Evolutionary conservation across 2,113 vertebrate genomes (phyloP), one percentile per base, ranked within the genome.

Genomic region (Pholis gunnellus): DNA sequence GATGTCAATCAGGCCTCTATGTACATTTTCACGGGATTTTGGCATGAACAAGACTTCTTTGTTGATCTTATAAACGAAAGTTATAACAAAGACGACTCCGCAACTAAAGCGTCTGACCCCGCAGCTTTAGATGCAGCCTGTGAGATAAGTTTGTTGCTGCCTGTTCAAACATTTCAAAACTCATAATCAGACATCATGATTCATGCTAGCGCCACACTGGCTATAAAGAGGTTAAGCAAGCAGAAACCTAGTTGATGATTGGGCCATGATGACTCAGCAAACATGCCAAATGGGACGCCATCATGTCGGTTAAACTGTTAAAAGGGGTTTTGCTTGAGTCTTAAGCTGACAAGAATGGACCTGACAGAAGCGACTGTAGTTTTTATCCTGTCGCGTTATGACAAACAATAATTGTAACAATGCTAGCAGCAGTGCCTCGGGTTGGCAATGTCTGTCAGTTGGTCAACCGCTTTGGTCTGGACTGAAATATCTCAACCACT

Each of bases 81-180:
- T 38, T 27, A 36, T 4, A 25, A 59, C 66, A 75, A 27, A 67
- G 54, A n/a, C 13, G 59, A 8, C 52, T 71, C 50, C n/a, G 2
- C 40, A 27, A 66, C 50, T 52, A 57, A 78, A 44, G 69, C 0
- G 3, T 25, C 34, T 67, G 61, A 77, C 76, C 59, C 52, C 2
- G 3, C 42, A 18, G 60, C 50, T 78, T 79, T 8, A 34, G 31
- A 42, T 15, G 18, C 17, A 48, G 29, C 31, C 42, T 34, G 22
- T 56, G 71, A 71, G 78, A 56, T 52, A 29, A 75, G 1, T 59
- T 27, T 46, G 65, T 68, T 1, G 2, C 64, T 0, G 18, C 65
- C 70, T 83, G 70, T 83, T 88, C 61, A 82, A 85, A 83, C 61
- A 72, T 64, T 52, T 65, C 48, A 29, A 18, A 36, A 50, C 72